phyloP scores from a whole-genome alignment of 1,140 invertebrate species.

The Drosophila micromelanica region DNA sequence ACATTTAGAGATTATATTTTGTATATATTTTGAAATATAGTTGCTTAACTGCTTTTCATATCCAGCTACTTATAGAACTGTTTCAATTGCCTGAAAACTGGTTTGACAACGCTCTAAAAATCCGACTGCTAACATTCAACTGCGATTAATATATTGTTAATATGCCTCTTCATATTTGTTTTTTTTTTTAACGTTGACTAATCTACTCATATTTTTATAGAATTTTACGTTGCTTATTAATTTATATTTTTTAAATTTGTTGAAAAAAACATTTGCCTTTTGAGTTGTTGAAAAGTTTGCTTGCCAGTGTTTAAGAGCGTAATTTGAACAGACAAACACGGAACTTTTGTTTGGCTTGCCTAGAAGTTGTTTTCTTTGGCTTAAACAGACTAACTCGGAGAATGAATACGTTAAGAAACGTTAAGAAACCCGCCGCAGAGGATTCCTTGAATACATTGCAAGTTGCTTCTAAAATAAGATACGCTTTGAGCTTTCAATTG shows the following conservation, averaged over 20 bases:
- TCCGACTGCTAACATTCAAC: constrained; percentile 16
- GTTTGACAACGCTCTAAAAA: constrained; percentile 30
- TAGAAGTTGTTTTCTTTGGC: background rate
- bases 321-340: constrained; percentile 14
- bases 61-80: constrained; percentile 2
- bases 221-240: constrained; percentile 20
- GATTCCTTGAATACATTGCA: constrained; percentile 36
- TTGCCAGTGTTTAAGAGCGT: constrained; percentile 29
- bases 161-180: constrained; percentile 1
- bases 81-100: background rate
- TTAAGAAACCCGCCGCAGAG: constrained; percentile 26
- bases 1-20: constrained; percentile 28
- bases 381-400: constrained; percentile 30
- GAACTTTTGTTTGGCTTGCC: background rate
- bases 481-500: constrained; percentile 53
- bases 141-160: background rate
- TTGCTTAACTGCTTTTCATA: constrained; percentile 23
- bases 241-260: constrained; percentile 23
- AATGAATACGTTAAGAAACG: constrained; percentile 18
- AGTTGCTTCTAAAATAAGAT: constrained; percentile 35
- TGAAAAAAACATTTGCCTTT: constrained; percentile 13
- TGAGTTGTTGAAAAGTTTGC: constrained; percentile 62
- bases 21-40: constrained; percentile 20
- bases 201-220: constrained; percentile 14
- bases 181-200: constrained; percentile 18